phyloP scores from a whole-genome alignment of 2,797 vertebrate genomes.

The Leptatherina wallacei region DNA sequence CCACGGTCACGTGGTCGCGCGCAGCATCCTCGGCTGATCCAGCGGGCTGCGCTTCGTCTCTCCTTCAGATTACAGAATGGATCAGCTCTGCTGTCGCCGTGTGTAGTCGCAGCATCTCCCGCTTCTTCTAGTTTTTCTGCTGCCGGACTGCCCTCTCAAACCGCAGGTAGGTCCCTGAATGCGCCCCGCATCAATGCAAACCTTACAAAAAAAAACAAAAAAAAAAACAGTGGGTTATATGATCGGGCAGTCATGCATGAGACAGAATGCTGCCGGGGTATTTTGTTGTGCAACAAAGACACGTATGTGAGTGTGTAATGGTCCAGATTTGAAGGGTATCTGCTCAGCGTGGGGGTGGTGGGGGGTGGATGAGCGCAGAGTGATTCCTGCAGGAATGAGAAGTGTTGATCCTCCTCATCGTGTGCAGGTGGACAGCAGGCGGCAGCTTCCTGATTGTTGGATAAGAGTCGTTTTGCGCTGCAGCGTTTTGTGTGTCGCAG shows the following conservation, averaged over 20 bases:
- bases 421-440: constrained; percentile 56
- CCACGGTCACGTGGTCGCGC: constrained; percentile 70
- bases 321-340: too few relatives aligned
- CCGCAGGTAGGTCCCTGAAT: constrained; percentile 75
- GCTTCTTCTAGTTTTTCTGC: constrained; percentile 17
- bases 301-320: not conserved
- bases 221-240: not conserved
- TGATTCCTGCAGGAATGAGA: not conserved
- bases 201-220: not conserved
- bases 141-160: constrained; percentile 63
- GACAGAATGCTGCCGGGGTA: constrained; percentile 16
- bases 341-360: too few relatives aligned
- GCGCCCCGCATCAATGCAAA: not conserved
- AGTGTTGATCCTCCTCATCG: not conserved
- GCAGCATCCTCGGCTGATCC: constrained; percentile 60
- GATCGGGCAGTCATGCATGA: constrained; percentile 20
- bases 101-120: constrained; percentile 49
- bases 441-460: constrained; percentile 9
- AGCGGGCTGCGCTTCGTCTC: constrained; percentile 55
- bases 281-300: constrained; percentile 48
- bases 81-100: constrained; percentile 32
- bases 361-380: not conserved
- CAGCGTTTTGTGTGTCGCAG: not conserved
- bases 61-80: constrained; percentile 53
- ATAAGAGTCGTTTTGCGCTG: not conserved